phyloP scores from a whole-genome alignment of 2,888 invertebrate genomes.

The Ormyrus labotus region DNA sequence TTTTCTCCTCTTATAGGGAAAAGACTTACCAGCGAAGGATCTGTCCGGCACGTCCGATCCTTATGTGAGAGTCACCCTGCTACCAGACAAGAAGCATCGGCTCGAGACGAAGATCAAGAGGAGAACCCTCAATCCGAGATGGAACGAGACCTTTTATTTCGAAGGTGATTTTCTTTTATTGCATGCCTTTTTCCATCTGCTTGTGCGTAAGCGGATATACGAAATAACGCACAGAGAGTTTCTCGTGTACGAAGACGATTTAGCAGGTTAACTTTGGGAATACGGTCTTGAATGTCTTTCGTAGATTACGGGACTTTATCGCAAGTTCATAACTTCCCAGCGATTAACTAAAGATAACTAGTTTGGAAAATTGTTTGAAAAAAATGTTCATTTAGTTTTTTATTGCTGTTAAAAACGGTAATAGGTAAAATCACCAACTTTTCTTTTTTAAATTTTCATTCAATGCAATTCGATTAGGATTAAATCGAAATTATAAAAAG shows the following conservation, averaged over 20 bases:
- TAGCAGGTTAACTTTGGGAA: background rate
- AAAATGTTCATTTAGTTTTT: too few species aligned
- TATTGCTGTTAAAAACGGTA: too few species aligned
- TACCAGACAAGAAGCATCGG: constrained; percentile 94
- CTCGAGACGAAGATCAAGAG: constrained; percentile 95
- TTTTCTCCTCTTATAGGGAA: constrained; percentile 80
- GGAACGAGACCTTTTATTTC: constrained; percentile 97
- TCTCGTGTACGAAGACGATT: background rate
- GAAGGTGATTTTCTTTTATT: constrained; percentile 79
- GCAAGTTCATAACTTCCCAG: too few species aligned
- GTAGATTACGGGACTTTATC: background rate
- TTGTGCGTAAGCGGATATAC: background rate
- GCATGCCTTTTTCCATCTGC: background rate
- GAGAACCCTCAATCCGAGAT: constrained; percentile 91
- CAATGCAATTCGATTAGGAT: too few species aligned
- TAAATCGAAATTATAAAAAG: too few species aligned
- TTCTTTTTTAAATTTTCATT: too few species aligned
- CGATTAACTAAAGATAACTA: too few species aligned
- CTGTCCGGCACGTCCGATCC: constrained; percentile 95
- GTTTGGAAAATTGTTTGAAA: too few species aligned
- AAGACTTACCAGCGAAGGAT: constrained; percentile 95
- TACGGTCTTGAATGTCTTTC: background rate
- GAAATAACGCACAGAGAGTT: background rate
- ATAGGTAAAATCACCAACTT: too few species aligned
- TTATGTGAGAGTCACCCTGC: constrained; percentile 91